Evolutionary conservation across 1,140 invertebrate species (phyloP).

Genomic region (Zaprionus lachaisei): DNA sequence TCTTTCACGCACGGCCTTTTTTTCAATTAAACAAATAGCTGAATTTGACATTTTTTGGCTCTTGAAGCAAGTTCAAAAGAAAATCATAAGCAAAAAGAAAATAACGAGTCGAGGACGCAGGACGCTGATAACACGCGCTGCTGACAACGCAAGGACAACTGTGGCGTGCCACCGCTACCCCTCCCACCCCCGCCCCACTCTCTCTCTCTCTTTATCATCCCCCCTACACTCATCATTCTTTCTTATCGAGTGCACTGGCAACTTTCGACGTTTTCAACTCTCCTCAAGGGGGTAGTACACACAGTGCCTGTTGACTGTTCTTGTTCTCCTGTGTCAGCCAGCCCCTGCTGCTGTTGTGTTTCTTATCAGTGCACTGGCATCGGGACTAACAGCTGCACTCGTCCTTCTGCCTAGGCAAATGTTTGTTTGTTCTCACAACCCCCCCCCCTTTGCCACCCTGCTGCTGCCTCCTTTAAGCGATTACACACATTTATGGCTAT

Average conservation of each 20-base stretch:
- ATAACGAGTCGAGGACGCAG: conserved; percentile 59
- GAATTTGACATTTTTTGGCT: conserved; percentile 75
- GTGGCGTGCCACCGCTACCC: background rate
- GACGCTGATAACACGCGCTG: conserved; percentile 2
- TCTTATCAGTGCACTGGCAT: conserved; percentile 68
- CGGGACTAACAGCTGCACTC: conserved; percentile 49
- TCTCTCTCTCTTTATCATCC: background rate
- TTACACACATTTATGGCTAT: conserved; percentile 57
- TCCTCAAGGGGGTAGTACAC: background rate
- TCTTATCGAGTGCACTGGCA: conserved; percentile 21
- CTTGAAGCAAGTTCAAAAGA: conserved; percentile 63
- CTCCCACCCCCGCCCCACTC: background rate
- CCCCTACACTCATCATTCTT: background rate
- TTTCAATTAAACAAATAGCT: conserved; percentile 83
- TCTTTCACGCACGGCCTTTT: conserved; percentile 7
- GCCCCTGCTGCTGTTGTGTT: conserved; percentile 6
- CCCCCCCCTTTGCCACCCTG: background rate
- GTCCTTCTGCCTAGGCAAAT: conserved; percentile 54
- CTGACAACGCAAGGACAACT: conserved; percentile 37
- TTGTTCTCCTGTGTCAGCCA: background rate
- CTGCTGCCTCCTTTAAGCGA: conserved; percentile 47
- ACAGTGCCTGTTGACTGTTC: conserved; percentile 12
- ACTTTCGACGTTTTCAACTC: conserved; percentile 8
- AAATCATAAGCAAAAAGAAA: conserved; percentile 68
- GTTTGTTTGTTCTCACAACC: conserved; percentile 46